These are phyloP conservation scores for Argyrosomus regius DNA, from an alignment of 2,797 vertebrate genomes.

Conservation along the genomic window DNA sequence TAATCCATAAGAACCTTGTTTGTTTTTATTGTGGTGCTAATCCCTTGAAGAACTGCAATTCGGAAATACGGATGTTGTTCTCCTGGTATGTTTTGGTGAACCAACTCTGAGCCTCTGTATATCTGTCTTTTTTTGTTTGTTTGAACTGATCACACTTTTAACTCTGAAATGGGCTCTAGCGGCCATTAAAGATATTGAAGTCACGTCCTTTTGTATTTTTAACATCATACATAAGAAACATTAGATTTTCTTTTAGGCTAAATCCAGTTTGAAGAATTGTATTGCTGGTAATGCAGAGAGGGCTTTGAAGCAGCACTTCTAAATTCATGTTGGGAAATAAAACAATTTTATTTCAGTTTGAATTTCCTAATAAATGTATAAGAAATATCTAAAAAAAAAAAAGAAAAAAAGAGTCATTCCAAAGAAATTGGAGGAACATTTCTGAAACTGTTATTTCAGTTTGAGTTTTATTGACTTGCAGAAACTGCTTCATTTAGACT, in stretches of 20 bases:
- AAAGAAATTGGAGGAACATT: background rate
- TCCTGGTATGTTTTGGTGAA: background rate
- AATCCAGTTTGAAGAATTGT: background rate
- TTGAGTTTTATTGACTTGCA: background rate
- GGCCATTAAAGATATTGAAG: background rate
- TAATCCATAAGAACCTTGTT: conserved; percentile 1
- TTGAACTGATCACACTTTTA: background rate
- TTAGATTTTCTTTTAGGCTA: background rate
- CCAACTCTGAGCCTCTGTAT: background rate
- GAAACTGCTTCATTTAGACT: background rate
- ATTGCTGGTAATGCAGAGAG: background rate
- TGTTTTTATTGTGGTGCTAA: conserved; percentile 13
- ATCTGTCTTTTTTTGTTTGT: background rate
- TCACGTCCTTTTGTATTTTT: background rate
- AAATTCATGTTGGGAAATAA: background rate
- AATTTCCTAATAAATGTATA: background rate
- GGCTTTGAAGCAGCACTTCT: background rate
- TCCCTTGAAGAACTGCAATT: background rate
- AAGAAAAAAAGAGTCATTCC: too few species aligned
- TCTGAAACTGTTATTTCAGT: background rate
- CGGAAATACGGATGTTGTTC: too few species aligned
- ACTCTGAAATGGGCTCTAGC: background rate
- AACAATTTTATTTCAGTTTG: conserved; percentile 16
- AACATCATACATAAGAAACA: background rate
- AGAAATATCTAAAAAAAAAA: background rate